Base-by-base conservation (phyloP, 2,113 vertebrate genomes). In the Ptilorrhoa leucosticta region DNA sequence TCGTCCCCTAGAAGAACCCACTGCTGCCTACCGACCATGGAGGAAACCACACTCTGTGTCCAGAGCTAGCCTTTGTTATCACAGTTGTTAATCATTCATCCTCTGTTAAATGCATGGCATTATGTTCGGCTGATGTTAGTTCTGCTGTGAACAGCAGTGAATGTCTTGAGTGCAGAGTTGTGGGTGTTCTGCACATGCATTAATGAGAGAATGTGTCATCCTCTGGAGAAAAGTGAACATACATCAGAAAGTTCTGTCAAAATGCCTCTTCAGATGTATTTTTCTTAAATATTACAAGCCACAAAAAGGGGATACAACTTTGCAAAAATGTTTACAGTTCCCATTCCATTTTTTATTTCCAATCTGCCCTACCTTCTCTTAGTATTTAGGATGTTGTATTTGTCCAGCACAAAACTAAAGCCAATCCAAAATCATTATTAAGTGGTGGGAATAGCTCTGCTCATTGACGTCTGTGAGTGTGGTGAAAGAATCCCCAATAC, bases 121-220 rank as follows among this genome's bases (percentile, higher is more conserved):
- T 66, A 83, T 81, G 82, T 68, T 73, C 51, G 51, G 79, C 42
- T 86, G 86, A 73, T 73, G 81, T 83, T 42, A 58, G 60, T 81
- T 94, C 71, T 48, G 13, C 63, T 86, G 82, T 2, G 10, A 90
- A 80, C 75, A 91, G 71, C 2, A 0, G 51, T 1, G 2, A 83
- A 56, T 28, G 44, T 31, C 75, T 70, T 78, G 70, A 0, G 0
- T 76, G 56, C 63, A 88, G 54, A 70, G 37, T 51, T 86, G 24
- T 90, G 92, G 58, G 79, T 87, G 56, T 90, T 93, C 58, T 81
- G 35, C 79, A 86, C 6, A 7, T 48, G 58, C 54, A 73, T 77
- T 86, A 83, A 66, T 80, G 82, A 83, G 42, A 77, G 71, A 94
- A 58, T 83, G 57, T 86, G 83, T 77, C 93, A 95, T 51, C 47